These are phyloP conservation scores for Nannoperca obscura DNA, from an alignment of 2,797 vertebrate genomes.

Conservation along the genomic window DNA sequence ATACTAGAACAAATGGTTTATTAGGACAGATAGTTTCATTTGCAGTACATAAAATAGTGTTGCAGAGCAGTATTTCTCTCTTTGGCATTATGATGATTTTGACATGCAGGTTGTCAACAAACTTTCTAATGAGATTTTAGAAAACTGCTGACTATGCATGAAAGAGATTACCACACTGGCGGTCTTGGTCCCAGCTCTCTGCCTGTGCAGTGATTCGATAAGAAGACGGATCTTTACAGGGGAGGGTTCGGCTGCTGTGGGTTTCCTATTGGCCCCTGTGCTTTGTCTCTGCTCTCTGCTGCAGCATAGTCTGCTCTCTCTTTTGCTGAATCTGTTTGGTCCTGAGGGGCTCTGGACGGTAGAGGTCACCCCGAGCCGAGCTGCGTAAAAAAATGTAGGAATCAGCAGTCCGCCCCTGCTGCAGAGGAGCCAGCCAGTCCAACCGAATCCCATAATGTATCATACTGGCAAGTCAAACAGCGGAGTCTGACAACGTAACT, in stretches of 20 bases:
- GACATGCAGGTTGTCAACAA: slow-evolving; percentile 50
- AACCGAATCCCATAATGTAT: slow-evolving; percentile 43
- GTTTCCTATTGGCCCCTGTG: slow-evolving; percentile 66
- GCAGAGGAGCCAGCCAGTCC: slow-evolving; percentile 59
- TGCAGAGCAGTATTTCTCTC: slow-evolving; percentile 21
- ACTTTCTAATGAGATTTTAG: slow-evolving; percentile 74
- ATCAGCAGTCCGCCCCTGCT: slow-evolving; percentile 76
- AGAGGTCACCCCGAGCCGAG: slow-evolving; percentile 78
- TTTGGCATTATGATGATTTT: slow-evolving; percentile 47
- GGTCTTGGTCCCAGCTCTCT: slow-evolving; percentile 49
- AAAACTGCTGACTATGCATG: slow-evolving; percentile 71
- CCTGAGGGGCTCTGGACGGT: slow-evolving; percentile 53
- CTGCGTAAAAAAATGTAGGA: slow-evolving; percentile 71
- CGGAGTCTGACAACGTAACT: slow-evolving; percentile 23
- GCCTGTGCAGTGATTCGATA: slow-evolving; percentile 73
- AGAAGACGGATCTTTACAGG: slow-evolving; percentile 57
- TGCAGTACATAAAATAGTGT: slow-evolving; percentile 5
- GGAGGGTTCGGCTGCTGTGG: slow-evolving; percentile 30
- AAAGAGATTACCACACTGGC: slow-evolving; percentile 66
- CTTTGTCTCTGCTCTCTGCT: slow-evolving; percentile 54
- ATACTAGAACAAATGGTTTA: not conserved
- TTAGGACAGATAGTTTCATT: slow-evolving; percentile 1
- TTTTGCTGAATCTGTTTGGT: slow-evolving; percentile 69
- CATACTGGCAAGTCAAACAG: slow-evolving; percentile 35
- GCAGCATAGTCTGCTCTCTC: slow-evolving; percentile 55